These are phyloP conservation scores for Micromussa lordhowensis DNA, from an alignment of 92 coral and sea anemone species.

Conservation along the genomic window DNA sequence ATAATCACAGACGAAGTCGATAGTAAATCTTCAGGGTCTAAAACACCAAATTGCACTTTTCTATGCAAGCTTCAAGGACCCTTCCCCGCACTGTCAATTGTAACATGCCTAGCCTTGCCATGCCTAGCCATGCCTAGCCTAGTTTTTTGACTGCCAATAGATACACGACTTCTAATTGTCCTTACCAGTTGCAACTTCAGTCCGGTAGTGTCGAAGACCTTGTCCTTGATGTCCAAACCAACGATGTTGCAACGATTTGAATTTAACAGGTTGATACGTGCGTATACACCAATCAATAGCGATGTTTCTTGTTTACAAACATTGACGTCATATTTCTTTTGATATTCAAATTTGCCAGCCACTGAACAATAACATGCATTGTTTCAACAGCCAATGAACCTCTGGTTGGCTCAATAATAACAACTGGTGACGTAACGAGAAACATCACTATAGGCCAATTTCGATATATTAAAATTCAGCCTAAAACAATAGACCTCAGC, in stretches of 20 bases:
- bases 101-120: background rate
- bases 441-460: no score
- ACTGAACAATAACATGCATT: no score
- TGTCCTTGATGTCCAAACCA: background rate
- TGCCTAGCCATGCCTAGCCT: conserved; percentile 21
- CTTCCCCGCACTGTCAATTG: conserved; percentile 32
- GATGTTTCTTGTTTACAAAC: no score
- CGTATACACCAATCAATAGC: background rate
- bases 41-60: conserved; percentile 13
- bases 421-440: no score
- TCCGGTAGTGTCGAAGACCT: background rate
- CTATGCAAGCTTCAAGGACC: conserved; percentile 36
- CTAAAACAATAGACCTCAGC: no score
- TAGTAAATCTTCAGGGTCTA: conserved; percentile 21
- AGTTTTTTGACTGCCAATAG: conserved; percentile 25
- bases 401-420: no score
- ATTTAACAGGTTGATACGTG: background rate
- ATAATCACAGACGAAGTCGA: conserved; percentile 23
- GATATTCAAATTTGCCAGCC: no score
- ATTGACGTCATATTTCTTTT: no score
- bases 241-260: no score
- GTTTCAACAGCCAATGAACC: no score
- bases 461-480: no score
- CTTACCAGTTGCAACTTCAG: conserved; percentile 35
- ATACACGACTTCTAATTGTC: conserved; percentile 5